A percentile compares a stretch with the other conserved stretches of the same genome.
Evolutionary conservation across 2,113 vertebrate genomes (phyloP).

Genomic region (Corvus moneduloides): DNA sequence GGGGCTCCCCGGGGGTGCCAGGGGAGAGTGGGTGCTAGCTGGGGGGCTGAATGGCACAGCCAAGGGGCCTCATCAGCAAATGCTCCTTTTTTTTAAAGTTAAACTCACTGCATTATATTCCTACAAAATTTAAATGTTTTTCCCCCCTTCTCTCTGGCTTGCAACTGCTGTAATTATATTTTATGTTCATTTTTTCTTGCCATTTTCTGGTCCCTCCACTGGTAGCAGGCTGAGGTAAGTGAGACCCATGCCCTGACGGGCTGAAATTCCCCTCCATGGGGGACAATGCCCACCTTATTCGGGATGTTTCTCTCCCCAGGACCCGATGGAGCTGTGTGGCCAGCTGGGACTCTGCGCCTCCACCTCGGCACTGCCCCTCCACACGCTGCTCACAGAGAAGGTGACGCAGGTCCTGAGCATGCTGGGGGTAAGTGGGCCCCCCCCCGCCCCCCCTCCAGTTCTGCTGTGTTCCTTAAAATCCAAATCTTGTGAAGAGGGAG

Average conservation of each 20-base stretch:
- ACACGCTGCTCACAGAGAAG: slow-evolving; percentile 70
- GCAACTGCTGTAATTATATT: neutral
- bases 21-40: rapidly evolving
- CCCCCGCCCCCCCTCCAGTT: rapidly evolving
- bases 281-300: rapidly evolving
- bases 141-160: neutral
- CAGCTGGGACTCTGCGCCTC: slow-evolving; percentile 78
- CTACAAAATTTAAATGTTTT: neutral
- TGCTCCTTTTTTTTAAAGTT: neutral
- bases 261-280: neutral
- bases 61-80: too few species aligned
- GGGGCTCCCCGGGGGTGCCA: rapidly evolving
- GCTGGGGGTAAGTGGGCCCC: slow-evolving; percentile 1
- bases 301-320: slow-evolving; percentile 51
- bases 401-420: neutral
- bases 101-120: neutral
- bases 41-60: rapidly evolving
- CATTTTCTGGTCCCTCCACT: neutral
- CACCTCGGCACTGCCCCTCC: slow-evolving; percentile 64
- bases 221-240: slow-evolving; percentile 71
- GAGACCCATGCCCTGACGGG: rapidly evolving
- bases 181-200: slow-evolving; percentile 22
- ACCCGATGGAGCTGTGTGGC: slow-evolving; percentile 79
- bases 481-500: rapidly evolving
- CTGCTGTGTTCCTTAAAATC: rapidly evolving